Base-by-base conservation (phyloP, 2,888 invertebrate species). In the Sphecodes monilicornis region DNA sequence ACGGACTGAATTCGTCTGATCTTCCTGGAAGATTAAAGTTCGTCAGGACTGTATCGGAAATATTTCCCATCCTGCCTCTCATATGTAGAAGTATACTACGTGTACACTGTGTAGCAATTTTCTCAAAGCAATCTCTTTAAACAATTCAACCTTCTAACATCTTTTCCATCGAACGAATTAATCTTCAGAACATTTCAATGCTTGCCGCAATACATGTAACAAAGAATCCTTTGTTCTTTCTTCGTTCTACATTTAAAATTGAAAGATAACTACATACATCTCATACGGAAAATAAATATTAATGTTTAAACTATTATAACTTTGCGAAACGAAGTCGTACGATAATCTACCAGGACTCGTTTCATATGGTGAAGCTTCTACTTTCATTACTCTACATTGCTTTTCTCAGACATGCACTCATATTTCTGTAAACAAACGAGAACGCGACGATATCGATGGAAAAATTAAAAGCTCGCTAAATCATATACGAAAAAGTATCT, bases 1-100 rank as follows among this genome's bases (percentile, higher is more conserved):
- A 50, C 16, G 54, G 36, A 69, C 41, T 29, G n/a, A 16, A 64
- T 50, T 76, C 68, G 46, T 76, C 50, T 54, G 68, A 39, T 69
- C 50, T 76, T 69, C 46, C 36, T 6, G 39, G 22, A 29, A 57
- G 41, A 77, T 29, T 54, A 36, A 71, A 71, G 32, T 64, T 64
- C 18, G 32, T 18, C 32, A 6, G 32, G 8, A 32, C 18, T 64
- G 64, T 64, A 64, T 64, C 64, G 64, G 32, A 8, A 64, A 64
- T 64, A 32, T 64, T 29, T 64, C 29, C 64, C 13, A 29, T 32
- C 32, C 64, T 8, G 32, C 29, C 32, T 64, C 64, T 16, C 16
- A 5, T 8, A 13, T 26, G 16, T 18, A 64, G 18, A 32, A 8
- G 29, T 6, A 18, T 64, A 29, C 64, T 18, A 16, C 60, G 60